phyloP scores from a whole-genome alignment of 2,113 vertebrate species.

The Ahaetulla prasina region DNA sequence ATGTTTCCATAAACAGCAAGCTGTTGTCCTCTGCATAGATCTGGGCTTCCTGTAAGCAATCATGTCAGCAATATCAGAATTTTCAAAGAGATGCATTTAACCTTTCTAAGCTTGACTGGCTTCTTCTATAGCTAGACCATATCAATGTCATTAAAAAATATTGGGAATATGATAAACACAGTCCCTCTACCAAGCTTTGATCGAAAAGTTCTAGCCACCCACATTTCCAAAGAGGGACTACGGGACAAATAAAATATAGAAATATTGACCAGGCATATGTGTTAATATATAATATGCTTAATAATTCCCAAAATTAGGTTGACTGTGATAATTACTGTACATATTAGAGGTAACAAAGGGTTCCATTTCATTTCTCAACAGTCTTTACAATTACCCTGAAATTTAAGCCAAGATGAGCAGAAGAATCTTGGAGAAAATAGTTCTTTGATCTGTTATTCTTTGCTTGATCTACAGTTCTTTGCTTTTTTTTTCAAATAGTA shows the following conservation, averaged over 20 bases:
- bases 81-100: neutral
- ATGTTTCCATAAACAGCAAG: slow-evolving; percentile 99
- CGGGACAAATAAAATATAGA: neutral
- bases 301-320: neutral
- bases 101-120: neutral
- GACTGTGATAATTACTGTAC: neutral
- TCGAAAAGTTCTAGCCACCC: neutral
- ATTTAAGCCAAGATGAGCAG: neutral
- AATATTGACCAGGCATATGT: neutral
- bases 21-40: slow-evolving; percentile 97
- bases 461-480: neutral
- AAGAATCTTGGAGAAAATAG: neutral
- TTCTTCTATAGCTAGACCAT: neutral
- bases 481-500: neutral
- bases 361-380: neutral
- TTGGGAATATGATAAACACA: neutral
- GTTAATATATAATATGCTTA: neutral
- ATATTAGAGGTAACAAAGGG: neutral
- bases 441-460: neutral
- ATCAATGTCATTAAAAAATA: neutral
- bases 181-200: neutral
- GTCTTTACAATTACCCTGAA: neutral
- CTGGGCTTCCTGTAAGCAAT: slow-evolving; percentile 85
- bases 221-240: neutral
- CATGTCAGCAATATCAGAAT: neutral